Percentiles rank a stretch among this genome's conserved stretches.
Conservation (phyloP, 2,113 vertebrate species). For the Hippocampus mohnikei region DNA sequence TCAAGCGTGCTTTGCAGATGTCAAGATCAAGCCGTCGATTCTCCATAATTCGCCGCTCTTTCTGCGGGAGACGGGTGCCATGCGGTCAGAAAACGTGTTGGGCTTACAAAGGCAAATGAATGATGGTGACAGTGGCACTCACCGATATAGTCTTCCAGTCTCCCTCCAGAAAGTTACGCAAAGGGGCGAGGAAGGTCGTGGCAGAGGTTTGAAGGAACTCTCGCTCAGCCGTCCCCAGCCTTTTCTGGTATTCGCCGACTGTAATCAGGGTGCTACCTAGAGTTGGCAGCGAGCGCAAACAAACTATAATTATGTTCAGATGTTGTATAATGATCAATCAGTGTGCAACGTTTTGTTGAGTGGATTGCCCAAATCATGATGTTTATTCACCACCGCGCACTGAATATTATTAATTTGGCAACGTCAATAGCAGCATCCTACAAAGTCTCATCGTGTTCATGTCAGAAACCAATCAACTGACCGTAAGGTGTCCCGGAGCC, state of each 20-base stretch:
- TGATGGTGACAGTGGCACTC: conserved; percentile 40
- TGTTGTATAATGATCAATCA: not conserved
- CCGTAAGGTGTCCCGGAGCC: conserved; percentile 86
- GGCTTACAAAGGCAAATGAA: not conserved
- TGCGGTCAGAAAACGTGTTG: conserved; percentile 3
- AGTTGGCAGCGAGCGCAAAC: not conserved
- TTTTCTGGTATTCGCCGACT: conserved; percentile 87
- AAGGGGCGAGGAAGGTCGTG: conserved; percentile 85
- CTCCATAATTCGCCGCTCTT: conserved; percentile 87
- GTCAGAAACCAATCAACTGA: conserved; percentile 53
- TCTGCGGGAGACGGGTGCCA: conserved; percentile 66
- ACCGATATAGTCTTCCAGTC: conserved; percentile 97
- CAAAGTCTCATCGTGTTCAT: not conserved
- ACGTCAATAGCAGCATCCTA: too few relatives aligned
- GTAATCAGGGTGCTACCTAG: conserved; percentile 82
- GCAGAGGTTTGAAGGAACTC: conserved; percentile 89
- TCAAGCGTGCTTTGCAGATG: conserved; percentile 89
- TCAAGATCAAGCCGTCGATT: conserved; percentile 92
- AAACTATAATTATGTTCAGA: not conserved
- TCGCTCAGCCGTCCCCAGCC: conserved; percentile 82
- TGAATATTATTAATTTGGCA: too few relatives aligned
- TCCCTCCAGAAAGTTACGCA: conserved; percentile 96
- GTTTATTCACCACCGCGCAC: too few relatives aligned
- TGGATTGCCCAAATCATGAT: not conserved
- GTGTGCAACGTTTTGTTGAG: not conserved